phyloP scores from a whole-genome alignment of 1,140 invertebrate species.

The Stegodyphus mimosarum region DNA sequence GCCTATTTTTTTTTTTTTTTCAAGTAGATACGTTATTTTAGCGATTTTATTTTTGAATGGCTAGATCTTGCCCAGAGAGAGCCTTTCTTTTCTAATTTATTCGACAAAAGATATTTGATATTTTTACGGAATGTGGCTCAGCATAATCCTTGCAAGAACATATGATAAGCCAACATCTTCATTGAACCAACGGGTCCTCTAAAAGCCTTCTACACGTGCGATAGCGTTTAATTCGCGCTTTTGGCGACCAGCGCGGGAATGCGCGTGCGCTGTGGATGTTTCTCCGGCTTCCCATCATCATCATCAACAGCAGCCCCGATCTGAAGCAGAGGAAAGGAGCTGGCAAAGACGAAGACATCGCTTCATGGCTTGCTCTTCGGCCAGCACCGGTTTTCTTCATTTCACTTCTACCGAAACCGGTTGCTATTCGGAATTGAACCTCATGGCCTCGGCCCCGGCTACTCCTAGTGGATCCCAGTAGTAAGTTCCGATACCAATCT shows the following conservation, averaged over 20 bases:
- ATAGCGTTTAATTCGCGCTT: background rate
- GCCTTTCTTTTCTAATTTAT: too few relatives aligned
- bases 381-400: conserved; percentile 48
- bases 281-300: conserved; percentile 36
- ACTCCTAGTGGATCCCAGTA: conserved; percentile 42
- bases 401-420: conserved; percentile 3
- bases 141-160: too few relatives aligned
- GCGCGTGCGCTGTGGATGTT: conserved; percentile 6
- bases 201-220: background rate
- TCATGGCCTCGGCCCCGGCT: conserved; percentile 42
- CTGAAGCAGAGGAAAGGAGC: background rate
- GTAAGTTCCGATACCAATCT: conserved; percentile 4
- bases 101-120: too few relatives aligned
- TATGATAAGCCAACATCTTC: too few relatives aligned
- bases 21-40: too few relatives aligned
- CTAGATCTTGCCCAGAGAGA: too few relatives aligned
- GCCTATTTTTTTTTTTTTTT: too few relatives aligned
- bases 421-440: background rate
- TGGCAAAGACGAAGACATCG: background rate
- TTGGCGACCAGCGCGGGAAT: background rate
- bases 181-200: too few relatives aligned
- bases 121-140: too few relatives aligned
- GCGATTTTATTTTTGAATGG: too few relatives aligned
- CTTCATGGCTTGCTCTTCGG: conserved; percentile 48
- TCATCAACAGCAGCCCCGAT: background rate